Base-by-base conservation (phyloP, 2,888 invertebrate species). In the Drosophila greeni region DNA sequence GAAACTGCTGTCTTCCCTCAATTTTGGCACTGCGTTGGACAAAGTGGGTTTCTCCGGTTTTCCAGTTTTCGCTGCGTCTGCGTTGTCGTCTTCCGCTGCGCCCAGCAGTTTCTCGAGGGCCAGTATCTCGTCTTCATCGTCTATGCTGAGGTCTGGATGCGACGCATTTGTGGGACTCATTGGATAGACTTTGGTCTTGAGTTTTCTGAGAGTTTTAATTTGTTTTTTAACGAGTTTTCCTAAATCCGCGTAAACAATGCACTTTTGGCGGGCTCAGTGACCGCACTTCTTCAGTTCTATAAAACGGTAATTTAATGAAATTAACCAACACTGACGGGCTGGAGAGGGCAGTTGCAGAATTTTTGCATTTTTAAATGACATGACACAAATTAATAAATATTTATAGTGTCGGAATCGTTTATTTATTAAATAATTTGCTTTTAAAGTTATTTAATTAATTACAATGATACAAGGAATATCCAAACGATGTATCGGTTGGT, bases 1-100 rank as follows among this genome's bases (percentile, higher is more conserved):
- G 65, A 88, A 88, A n/a, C 76, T 82, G 31, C 74, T 78, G 65
- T 87, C 87, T 53, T 88, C 87, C 20, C 72, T 74, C 8, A 88
- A 62, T 31, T 67, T 67, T 4, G 87, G 86, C 2, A 67, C 75
- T 7, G 59, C 42, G 29, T 39, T 74, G 8, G 34, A 24, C 11
- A 64, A 49, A 54, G 66, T 66, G 7, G 75, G 57, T 29, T 24
- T 16, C 20, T 58, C 49, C 5, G 29, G 6, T n/a, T 39, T 29
- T 5, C 54, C 23, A 11, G n/a, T 33, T 24, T 47, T 37, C 31
- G 56, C 58, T 47, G 51, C 16, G 18, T 49, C 69, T n/a, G 51
- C 74, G 33, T 73, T 75, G 18, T 83, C 75, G 5, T 82, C 82
- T 34, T 82, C 84, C 5, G 74, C 82, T 33, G 72, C 76, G 12